These are phyloP conservation scores for Pristionchus exspectatus DNA, from an alignment of 2,888 invertebrate species.

Conservation along the genomic window DNA sequence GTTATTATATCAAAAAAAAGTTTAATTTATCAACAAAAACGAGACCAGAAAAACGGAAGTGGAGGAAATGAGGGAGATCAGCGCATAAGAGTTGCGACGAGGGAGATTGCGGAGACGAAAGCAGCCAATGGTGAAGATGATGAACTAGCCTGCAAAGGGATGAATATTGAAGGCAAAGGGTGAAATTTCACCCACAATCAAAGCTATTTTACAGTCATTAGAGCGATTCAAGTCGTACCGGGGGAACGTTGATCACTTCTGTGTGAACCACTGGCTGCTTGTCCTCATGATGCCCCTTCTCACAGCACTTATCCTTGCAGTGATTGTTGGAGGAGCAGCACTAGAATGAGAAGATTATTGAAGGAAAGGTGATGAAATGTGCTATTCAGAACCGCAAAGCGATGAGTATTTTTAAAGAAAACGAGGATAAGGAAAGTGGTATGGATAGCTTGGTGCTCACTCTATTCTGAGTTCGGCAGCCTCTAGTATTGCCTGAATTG, in stretches of 20 bases:
- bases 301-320: background rate
- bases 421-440: too few species aligned
- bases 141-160: background rate
- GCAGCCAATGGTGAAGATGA: background rate
- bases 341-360: background rate
- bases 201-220: background rate
- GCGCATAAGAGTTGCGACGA: background rate
- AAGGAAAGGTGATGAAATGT: too few species aligned
- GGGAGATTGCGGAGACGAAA: background rate
- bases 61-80: background rate
- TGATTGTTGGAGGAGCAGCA: background rate
- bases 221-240: too few species aligned
- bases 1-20: too few species aligned
- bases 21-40: background rate
- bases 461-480: background rate
- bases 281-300: background rate
- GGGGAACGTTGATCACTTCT: too few species aligned
- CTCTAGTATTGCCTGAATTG: background rate
- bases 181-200: background rate
- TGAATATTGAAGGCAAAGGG: background rate
- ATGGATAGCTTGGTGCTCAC: background rate
- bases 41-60: background rate
- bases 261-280: background rate
- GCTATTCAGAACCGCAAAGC: too few species aligned
- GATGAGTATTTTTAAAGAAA: too few species aligned